Conservation (phyloP, 92 coral and sea anemone species). For the Epizoanthus illoricatus region DNA sequence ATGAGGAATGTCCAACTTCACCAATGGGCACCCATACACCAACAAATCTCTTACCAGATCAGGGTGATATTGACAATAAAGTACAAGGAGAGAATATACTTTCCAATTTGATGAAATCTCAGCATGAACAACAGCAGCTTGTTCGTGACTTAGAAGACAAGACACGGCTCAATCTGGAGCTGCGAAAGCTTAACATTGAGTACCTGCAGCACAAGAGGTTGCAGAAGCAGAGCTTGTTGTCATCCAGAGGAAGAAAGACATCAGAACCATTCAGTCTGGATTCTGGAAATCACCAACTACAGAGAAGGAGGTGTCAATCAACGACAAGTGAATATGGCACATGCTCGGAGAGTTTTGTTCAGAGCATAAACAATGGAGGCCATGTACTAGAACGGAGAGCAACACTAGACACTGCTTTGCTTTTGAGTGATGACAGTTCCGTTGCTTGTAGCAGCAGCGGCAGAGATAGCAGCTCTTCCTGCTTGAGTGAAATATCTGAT, state of each 20-base stretch:
- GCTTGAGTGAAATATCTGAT: conserved; percentile 49
- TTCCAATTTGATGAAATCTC: conserved; percentile 54
- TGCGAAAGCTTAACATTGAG: conserved; percentile 67
- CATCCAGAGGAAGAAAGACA: conserved; percentile 47
- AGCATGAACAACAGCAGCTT: conserved; percentile 58
- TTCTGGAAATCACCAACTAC: conserved; percentile 34
- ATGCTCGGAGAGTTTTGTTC: conserved; percentile 58
- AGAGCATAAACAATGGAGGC: conserved; percentile 36
- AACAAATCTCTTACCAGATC: not conserved
- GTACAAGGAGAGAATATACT: conserved; percentile 37
- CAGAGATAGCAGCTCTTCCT: conserved; percentile 36
- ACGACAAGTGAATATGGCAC: conserved; percentile 84
- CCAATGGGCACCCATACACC: not conserved
- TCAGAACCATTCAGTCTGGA: conserved; percentile 69
- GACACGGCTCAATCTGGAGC: conserved; percentile 57
- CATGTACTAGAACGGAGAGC: conserved; percentile 37
- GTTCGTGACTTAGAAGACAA: conserved; percentile 58
- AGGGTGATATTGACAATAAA: not conserved
- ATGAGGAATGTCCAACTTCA: not conserved
- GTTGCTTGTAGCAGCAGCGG: conserved; percentile 27
- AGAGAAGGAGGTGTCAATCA: conserved; percentile 44
- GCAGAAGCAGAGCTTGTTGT: conserved; percentile 35
- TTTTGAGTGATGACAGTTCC: conserved; percentile 16
- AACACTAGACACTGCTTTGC: conserved; percentile 32
- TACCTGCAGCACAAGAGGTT: conserved; percentile 44